A percentile compares a stretch with the other conserved stretches of the same genome.
phyloP scores from a whole-genome alignment of 92 coral and sea anemone genomes.

The Palythoa grandiflora region DNA sequence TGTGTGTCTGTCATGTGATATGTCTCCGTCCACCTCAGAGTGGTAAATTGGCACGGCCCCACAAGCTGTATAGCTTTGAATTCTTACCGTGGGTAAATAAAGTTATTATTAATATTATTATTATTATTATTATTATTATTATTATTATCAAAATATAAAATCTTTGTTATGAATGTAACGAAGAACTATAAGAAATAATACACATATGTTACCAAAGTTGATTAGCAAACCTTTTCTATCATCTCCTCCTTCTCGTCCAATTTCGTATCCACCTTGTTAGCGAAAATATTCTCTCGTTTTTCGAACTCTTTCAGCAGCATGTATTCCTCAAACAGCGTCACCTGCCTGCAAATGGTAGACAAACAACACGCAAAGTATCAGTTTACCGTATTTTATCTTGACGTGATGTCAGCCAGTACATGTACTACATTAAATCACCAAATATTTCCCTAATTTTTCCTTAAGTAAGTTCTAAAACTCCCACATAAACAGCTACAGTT shows the following conservation, averaged over 20 bases:
- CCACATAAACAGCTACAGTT: no score
- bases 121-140: no score
- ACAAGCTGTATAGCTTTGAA: no score
- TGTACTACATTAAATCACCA: no score
- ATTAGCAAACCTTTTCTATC: conserved; percentile 87
- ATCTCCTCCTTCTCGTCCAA: conserved; percentile 91
- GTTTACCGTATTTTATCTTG: not conserved
- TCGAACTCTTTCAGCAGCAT: conserved; percentile 98
- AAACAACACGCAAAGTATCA: not conserved
- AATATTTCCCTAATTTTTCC: no score
- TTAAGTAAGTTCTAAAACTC: no score
- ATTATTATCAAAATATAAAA: not conserved
- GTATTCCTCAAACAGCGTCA: conserved; percentile 96
- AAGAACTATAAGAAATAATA: not conserved
- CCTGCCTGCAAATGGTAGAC: conserved; percentile 71
- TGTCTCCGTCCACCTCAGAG: no score
- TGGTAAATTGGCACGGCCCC: no score
- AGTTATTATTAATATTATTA: no score
- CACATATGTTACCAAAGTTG: not conserved
- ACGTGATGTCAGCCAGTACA: not conserved
- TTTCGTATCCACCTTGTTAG: conserved; percentile 94
- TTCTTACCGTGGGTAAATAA: no score
- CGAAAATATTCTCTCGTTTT: conserved; percentile 94
- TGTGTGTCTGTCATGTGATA: no score
- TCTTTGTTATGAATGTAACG: not conserved